A percentile compares a stretch with the other conserved stretches of the same genome.
phyloP scores from a whole-genome alignment of 2,888 invertebrate genomes.

The Melinopterus prodromus region DNA sequence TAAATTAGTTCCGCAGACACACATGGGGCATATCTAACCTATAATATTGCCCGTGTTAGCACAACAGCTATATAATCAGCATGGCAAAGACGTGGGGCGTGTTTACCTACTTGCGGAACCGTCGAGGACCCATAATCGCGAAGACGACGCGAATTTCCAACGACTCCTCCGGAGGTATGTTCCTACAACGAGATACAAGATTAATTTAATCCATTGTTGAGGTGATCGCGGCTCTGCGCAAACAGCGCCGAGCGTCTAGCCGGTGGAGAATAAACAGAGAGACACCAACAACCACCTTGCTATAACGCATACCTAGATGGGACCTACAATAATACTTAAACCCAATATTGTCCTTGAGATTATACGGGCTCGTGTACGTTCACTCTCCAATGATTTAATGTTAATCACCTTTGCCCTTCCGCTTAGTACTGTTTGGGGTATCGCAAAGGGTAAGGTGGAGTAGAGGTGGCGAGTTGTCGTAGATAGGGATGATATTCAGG shows the following conservation, averaged over 20 bases:
- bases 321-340: conserved; percentile 38
- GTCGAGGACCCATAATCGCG: not conserved
- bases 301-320: conserved; percentile 28
- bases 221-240: conserved; percentile 38
- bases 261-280: conserved; percentile 35
- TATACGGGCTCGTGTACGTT: conserved; percentile 30
- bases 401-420: conserved; percentile 17
- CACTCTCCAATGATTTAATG: conserved; percentile 24
- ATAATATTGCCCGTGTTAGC: not conserved
- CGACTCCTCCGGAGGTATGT: conserved; percentile 29
- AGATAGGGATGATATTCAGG: not conserved
- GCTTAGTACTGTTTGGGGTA: not conserved
- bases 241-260: conserved; percentile 32
- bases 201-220: conserved; percentile 41
- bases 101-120: not conserved
- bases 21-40: not conserved
- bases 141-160: not conserved
- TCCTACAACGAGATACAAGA: conserved; percentile 38
- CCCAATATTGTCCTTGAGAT: conserved; percentile 39
- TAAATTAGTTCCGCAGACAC: not conserved
- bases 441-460: not conserved
- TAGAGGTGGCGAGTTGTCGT: not conserved
- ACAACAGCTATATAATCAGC: not conserved
- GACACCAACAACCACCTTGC: conserved; percentile 20
- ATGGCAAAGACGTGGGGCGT: not conserved